Conservation (phyloP, 2,888 invertebrate genomes). For the Enchytraeus crypticus region DNA sequence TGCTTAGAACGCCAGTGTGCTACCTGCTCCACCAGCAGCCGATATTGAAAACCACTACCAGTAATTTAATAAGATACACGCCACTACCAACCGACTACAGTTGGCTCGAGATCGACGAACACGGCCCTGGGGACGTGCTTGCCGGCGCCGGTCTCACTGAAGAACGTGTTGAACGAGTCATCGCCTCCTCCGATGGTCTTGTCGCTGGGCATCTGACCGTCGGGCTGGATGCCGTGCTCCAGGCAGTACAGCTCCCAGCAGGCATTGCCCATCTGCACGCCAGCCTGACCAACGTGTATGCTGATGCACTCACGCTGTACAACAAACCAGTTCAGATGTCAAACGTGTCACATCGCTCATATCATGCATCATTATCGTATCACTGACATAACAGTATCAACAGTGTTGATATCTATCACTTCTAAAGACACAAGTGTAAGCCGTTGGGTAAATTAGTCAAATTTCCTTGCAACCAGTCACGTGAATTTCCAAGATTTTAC, state of each 20-base stretch:
- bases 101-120: constrained; percentile 91
- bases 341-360: too few species aligned
- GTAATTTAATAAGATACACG: too few species aligned
- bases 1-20: too few species aligned
- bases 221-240: constrained; percentile 54
- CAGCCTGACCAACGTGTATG: constrained; percentile 53
- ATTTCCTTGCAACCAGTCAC: too few species aligned
- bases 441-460: too few species aligned
- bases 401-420: too few species aligned
- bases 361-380: too few species aligned
- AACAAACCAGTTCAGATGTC: not conserved
- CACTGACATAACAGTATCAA: too few species aligned
- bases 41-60: too few species aligned
- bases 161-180: constrained; percentile 74
- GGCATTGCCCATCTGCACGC: constrained; percentile 54
- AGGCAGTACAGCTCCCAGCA: constrained; percentile 56
- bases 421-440: too few species aligned
- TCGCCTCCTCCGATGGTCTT: constrained; percentile 67
- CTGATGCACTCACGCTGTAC: constrained; percentile 51
- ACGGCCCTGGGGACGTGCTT: constrained; percentile 88
- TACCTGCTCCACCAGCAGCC: too few species aligned
- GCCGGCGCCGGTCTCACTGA: constrained; percentile 78
- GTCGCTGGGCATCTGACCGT: constrained; percentile 62
- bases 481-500: too few species aligned
- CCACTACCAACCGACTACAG: constrained; percentile 75